Evolutionary conservation across 2,797 vertebrate genomes (phyloP), one percentile per base, ranked within the genome.

Genomic region (Mormyrops attenuatus): DNA sequence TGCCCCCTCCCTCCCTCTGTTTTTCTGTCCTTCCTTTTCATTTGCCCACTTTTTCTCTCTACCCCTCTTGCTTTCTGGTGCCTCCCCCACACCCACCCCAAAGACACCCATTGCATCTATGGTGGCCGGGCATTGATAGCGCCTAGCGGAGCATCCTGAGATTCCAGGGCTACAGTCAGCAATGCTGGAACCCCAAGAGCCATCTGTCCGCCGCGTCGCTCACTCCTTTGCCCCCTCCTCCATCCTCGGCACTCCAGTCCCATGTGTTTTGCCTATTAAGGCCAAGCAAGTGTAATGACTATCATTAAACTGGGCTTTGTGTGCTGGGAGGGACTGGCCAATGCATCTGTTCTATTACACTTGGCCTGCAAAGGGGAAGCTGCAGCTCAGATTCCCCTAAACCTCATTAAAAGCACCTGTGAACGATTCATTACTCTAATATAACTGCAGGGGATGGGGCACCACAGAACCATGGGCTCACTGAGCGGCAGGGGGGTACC

Each of bases 401-500:
- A 95, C 92, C 96, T 97, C 96, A 95, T 96, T 95, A 96, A 94
- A 96, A 95, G 94, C 96, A 97, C 96, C 96, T 97, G 96, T 95
- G 95, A 96, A 96, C 96, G 96, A 97, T 97, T 97, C 95, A 96
- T 97, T 97, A 97, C 95, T 96, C 95, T 96, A 97, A 96, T 96
- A 95, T 95, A 97, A 96, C 95, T 96, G 95, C 95, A 95, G 95
- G 95, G 95, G 95, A 94, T 95, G 94, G 94, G 93, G 92, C 91
- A 0, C 20, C 80, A 84, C 49, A 66, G 90, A 94, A 91, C 85
- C 89, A 94, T 91, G 92, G 93, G 93, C 95, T 96, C 94, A 96
- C 95, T 88, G 89, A 95, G 94, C 89, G 94, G 15, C 93, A 93
- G 93, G 92, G 92, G 94, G 93, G 93, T 17, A 34, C 66, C 93